Conservation (phyloP, 2,113 vertebrate species). For the Panthera leo region DNA sequence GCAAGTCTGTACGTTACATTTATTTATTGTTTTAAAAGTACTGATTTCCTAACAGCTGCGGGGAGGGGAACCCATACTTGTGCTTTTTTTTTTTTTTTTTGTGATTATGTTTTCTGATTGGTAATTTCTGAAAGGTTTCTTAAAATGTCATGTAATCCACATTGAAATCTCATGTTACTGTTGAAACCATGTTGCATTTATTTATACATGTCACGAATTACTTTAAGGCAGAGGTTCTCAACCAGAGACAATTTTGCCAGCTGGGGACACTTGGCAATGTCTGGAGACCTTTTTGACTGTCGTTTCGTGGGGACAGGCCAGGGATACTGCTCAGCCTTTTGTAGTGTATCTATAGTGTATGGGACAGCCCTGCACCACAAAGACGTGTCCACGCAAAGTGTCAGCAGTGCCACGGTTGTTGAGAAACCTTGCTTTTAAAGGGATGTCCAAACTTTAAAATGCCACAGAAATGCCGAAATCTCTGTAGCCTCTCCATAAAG, state of each 20-base stretch:
- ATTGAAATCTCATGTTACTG: neutral
- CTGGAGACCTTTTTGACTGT: neutral
- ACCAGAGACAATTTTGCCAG: neutral
- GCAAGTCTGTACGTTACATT: neutral
- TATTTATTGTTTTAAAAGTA: neutral
- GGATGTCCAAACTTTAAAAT: neutral
- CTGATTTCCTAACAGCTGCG: neutral
- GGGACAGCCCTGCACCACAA: accelerated
- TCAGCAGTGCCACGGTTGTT: accelerated
- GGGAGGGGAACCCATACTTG: neutral
- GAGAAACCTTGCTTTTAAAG: neutral
- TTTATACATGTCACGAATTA: neutral
- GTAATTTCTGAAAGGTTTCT: neutral
- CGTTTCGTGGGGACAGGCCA: neutral
- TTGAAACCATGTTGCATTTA: neutral
- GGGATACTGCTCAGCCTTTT: accelerated
- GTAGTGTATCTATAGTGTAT: no score
- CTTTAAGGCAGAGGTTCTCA: neutral
- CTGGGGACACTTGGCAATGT: neutral
- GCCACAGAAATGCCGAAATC: neutral
- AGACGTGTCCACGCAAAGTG: no score
- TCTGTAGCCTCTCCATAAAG: neutral
- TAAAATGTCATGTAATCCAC: neutral
- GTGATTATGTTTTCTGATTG: neutral
- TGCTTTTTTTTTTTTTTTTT: neutral